These are phyloP conservation scores for Phlogophora meticulosa DNA, from an alignment of 2,888 invertebrate genomes.

Conservation along the genomic window DNA sequence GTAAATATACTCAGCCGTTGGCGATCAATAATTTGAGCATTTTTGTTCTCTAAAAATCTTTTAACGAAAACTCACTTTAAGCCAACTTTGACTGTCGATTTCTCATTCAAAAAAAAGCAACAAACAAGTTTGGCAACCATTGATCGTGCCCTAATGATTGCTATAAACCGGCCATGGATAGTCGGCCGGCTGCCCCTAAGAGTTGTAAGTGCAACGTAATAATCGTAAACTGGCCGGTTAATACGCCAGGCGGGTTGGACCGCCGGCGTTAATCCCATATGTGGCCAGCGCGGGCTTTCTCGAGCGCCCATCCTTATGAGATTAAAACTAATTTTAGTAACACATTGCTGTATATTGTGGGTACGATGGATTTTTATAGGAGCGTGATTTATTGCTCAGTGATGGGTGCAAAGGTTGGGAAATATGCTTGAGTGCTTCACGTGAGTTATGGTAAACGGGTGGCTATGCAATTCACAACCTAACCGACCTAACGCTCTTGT, in stretches of 20 bases:
- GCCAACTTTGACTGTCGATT: slow-evolving; percentile 23
- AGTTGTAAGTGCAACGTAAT: slow-evolving; percentile 78
- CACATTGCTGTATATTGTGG: slow-evolving; percentile 58
- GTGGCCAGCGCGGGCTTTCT: slow-evolving; percentile 68
- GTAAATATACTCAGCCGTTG: background rate
- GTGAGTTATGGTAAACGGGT: background rate
- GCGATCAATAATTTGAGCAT: background rate
- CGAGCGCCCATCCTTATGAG: slow-evolving; percentile 66
- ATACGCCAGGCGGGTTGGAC: slow-evolving; percentile 67
- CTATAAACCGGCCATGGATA: slow-evolving; percentile 74
- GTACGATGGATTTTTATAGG: slow-evolving; percentile 18
- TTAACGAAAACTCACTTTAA: slow-evolving; percentile 1
- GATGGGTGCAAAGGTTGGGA: background rate
- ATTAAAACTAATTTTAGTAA: slow-evolving; percentile 72
- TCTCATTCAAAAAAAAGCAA: slow-evolving; percentile 41
- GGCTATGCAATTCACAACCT: too few species aligned
- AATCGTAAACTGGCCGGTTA: slow-evolving; percentile 79
- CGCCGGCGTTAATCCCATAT: slow-evolving; percentile 78
- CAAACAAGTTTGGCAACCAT: slow-evolving; percentile 66
- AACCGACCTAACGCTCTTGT: too few species aligned
- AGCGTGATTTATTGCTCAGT: slow-evolving; percentile 32
- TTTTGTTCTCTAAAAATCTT: slow-evolving; percentile 15
- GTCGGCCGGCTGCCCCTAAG: slow-evolving; percentile 68
- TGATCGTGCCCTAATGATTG: slow-evolving; percentile 72
- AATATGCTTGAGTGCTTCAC: background rate